Conservation (phyloP, 2,888 invertebrate genomes). For the Thymelicus sylvestris region DNA sequence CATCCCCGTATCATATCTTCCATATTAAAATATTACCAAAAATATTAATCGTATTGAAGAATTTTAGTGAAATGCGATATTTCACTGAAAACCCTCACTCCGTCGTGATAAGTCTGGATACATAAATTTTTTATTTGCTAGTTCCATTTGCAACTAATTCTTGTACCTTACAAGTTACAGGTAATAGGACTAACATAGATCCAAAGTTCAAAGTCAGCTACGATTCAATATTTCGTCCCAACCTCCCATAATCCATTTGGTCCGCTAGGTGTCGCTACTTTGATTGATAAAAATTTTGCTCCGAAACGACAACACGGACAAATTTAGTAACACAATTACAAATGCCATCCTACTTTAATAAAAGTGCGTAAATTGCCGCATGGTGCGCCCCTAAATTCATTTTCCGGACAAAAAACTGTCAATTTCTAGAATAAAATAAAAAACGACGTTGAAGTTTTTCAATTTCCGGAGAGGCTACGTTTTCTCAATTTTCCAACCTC, state of each 20-base stretch:
- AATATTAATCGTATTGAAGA: too few species aligned
- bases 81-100: too few species aligned
- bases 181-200: too few species aligned
- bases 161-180: too few species aligned
- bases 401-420: constrained; percentile 60
- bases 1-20: too few species aligned
- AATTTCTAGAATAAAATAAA: constrained; percentile 72
- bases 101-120: too few species aligned
- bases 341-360: constrained; percentile 49
- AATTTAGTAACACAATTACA: constrained; percentile 43
- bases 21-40: too few species aligned
- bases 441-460: constrained; percentile 74
- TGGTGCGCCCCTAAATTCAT: constrained; percentile 53
- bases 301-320: constrained; percentile 16
- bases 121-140: too few species aligned
- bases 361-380: constrained; percentile 58
- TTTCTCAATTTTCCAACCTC: constrained; percentile 73
- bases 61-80: too few species aligned
- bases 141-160: too few species aligned
- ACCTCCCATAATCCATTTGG: background rate
- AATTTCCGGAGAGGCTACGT: constrained; percentile 78
- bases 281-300: constrained; percentile 31
- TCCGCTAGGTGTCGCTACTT: background rate
- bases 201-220: background rate
- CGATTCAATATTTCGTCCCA: background rate